These are phyloP conservation scores for Hippoglossus stenolepis DNA, from an alignment of 2,113 vertebrate genomes.

Conservation along the genomic window DNA sequence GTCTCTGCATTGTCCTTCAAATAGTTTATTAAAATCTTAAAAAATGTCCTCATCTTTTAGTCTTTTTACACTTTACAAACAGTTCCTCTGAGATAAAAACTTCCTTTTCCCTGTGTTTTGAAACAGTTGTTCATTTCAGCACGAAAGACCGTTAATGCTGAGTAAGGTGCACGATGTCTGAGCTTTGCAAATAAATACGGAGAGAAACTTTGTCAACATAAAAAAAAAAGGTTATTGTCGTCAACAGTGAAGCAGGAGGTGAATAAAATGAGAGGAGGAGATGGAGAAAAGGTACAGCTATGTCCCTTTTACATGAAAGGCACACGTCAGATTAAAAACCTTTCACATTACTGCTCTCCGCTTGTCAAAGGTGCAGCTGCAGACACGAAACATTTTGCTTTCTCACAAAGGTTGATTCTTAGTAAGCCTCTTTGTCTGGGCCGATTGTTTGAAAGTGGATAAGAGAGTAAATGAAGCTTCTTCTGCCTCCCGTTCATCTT, in stretches of 20 bases:
- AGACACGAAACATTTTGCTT: slow-evolving; percentile 22
- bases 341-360: slow-evolving; percentile 21
- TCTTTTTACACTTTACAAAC: slow-evolving; percentile 83
- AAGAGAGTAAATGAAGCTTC: slow-evolving; percentile 20
- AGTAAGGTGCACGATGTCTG: slow-evolving; percentile 71
- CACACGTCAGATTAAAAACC: slow-evolving; percentile 60
- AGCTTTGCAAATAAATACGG: slow-evolving; percentile 71
- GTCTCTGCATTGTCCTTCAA: slow-evolving; percentile 71
- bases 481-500: slow-evolving; percentile 15
- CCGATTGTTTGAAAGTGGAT: slow-evolving; percentile 12
- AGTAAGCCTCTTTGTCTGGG: slow-evolving; percentile 22
- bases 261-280: slow-evolving; percentile 11
- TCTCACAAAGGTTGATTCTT: slow-evolving; percentile 13
- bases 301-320: slow-evolving; percentile 64
- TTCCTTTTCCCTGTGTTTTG: slow-evolving; percentile 54
- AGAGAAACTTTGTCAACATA: slow-evolving; percentile 31
- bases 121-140: slow-evolving; percentile 46
- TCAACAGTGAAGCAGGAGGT: slow-evolving; percentile 9
- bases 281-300: slow-evolving; percentile 29
- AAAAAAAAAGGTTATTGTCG: background rate
- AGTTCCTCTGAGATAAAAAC: slow-evolving; percentile 71
- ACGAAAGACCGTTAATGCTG: slow-evolving; percentile 36
- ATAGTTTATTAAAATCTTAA: slow-evolving; percentile 71
- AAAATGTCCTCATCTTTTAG: slow-evolving; percentile 67
- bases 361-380: slow-evolving; percentile 26